A percentile compares a stretch with the other conserved stretches of the same genome.
Conservation (phyloP, 2,888 invertebrate species). For the Globia sparganii region DNA sequence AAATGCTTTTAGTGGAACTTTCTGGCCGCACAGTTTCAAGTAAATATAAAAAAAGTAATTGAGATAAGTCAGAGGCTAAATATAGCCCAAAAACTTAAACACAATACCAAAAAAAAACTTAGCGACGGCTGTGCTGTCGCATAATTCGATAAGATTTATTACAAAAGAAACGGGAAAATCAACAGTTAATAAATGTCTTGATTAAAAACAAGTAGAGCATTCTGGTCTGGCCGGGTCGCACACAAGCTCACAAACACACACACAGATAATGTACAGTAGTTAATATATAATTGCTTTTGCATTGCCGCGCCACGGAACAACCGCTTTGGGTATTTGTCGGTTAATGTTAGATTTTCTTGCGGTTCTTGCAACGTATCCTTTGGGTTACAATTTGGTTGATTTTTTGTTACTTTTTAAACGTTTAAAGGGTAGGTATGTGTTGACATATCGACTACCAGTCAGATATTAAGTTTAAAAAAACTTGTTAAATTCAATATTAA, state of each 20-base stretch:
- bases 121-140: slow-evolving; percentile 39
- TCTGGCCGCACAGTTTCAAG: neutral
- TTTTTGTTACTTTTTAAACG: neutral
- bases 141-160: slow-evolving; percentile 68
- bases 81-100: neutral
- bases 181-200: slow-evolving; percentile 70
- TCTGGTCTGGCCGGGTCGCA: slow-evolving; percentile 52
- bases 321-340: slow-evolving; percentile 58
- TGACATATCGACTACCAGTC: neutral
- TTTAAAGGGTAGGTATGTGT: neutral
- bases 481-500: neutral
- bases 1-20: neutral
- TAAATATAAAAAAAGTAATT: neutral
- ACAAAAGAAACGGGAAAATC: slow-evolving; percentile 70
- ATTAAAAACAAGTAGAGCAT: slow-evolving; percentile 72
- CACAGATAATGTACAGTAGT: slow-evolving; percentile 35
- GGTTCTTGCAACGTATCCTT: slow-evolving; percentile 27
- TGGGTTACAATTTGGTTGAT: neutral
- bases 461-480: neutral
- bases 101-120: slow-evolving; percentile 12
- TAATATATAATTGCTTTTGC: slow-evolving; percentile 65
- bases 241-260: slow-evolving; percentile 38
- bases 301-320: slow-evolving; percentile 57
- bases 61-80: neutral
- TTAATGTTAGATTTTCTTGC: slow-evolving; percentile 58